Evolutionary conservation across 2,888 invertebrate species (phyloP).

Genomic region (Sphaerophoria rueppellii): DNA sequence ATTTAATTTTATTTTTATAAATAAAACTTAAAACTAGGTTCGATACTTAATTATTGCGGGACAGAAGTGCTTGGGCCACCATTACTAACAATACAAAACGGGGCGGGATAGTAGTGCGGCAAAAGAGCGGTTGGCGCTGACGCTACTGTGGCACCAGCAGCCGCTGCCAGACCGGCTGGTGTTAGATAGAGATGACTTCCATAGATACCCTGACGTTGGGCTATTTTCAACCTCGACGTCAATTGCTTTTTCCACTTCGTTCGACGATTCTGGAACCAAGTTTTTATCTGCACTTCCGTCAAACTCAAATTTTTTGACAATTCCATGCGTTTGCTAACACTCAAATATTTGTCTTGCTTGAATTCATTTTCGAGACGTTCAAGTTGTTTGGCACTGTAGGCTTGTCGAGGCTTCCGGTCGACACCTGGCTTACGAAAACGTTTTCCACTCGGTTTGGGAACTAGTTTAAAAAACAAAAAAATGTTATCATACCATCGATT

Average conservation of each 20-base stretch:
- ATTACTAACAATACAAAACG: slow-evolving; percentile 74
- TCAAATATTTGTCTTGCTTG: slow-evolving; percentile 97
- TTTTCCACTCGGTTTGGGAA: slow-evolving; percentile 90
- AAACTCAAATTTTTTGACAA: slow-evolving; percentile 93
- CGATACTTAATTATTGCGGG: slow-evolving; percentile 29
- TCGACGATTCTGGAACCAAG: slow-evolving; percentile 97
- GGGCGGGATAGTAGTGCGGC: slow-evolving; percentile 75
- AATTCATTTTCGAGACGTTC: slow-evolving; percentile 96
- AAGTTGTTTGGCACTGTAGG: slow-evolving; percentile 96
- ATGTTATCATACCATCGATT: background rate
- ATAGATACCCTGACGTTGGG: slow-evolving; percentile 92
- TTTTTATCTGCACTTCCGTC: slow-evolving; percentile 98
- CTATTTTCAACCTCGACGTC: slow-evolving; percentile 93
- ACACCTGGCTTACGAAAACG: slow-evolving; percentile 93
- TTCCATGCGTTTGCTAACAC: slow-evolving; percentile 97
- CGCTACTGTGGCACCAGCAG: slow-evolving; percentile 58
- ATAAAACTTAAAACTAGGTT: slow-evolving; percentile 4
- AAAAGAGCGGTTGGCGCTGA: slow-evolving; percentile 65
- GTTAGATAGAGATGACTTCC: slow-evolving; percentile 84
- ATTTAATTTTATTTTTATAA: slow-evolving; percentile 51
- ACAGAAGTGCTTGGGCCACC: slow-evolving; percentile 13
- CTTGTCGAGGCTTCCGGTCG: slow-evolving; percentile 97
- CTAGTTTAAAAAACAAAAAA: slow-evolving; percentile 82
- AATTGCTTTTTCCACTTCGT: slow-evolving; percentile 99
- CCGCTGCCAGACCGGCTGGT: slow-evolving; percentile 80